Base-by-base conservation (phyloP, 2,113 vertebrate species). In the Rhipidura dahli region DNA sequence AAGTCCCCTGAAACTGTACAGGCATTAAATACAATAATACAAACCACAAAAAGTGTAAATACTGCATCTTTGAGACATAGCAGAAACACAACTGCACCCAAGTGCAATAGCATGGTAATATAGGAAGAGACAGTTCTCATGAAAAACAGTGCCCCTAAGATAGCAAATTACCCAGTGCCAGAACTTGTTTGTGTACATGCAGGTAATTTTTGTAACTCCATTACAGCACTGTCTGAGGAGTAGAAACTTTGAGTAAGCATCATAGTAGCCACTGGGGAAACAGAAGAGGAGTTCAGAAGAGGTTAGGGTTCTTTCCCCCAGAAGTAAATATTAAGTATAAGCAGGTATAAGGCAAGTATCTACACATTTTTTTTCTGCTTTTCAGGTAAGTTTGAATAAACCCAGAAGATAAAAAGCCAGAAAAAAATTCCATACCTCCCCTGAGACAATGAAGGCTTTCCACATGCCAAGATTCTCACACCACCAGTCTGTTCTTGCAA, bases 401-500 rank as follows among this genome's bases (percentile, higher is more conserved):
- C 8, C 3, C 6, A 75, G 21, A 70, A 60, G 30, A 78, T 6
- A 47, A 81, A 89, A 80, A 57, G 35, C 28, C 23, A 49, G 24
- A 59, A 49, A 44, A 20, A 30, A 27, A 7, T 11, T 20, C 12
- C 82, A 35, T 93, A 99, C 99, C 98, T 99, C 99, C 13, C 98
- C 98, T 37, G 97, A 97, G 73, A 98, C 98, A 66, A 99, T 98
- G 30, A 97, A 92, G 12, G 99, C 99, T 96, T 98, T 99, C 99
- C 99, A 99, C 96, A 98, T 97, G 33, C 99, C 99, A 22, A 99
- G 97, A 91, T 99, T 99, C 94, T 99, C 99, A 96, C 99, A 99
- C 99, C 99, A 99, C 98, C 99, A 99, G 81, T 99, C 99, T 3
- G 99, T 99, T 81, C 99, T 98, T 11, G 97, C 98, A 97, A 99